Base-by-base conservation (phyloP, 2,797 vertebrate genomes). In the Psittacula echo region DNA sequence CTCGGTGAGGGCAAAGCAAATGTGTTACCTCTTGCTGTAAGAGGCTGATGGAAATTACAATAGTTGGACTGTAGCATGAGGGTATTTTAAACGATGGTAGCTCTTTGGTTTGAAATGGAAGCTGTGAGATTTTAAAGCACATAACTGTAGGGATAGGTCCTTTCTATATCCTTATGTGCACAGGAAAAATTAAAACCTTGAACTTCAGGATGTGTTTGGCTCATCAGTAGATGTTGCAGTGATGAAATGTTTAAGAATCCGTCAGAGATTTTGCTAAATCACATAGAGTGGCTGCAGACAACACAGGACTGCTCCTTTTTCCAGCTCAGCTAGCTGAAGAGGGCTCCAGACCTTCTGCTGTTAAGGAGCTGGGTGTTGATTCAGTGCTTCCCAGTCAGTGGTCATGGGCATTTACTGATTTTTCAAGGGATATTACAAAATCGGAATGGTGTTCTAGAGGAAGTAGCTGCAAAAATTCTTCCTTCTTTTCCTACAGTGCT, bases 391-490 rank as follows among this genome's bases (percentile, higher is more conserved):
- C 51, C 27, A 80, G 67, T 24, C 89, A 50, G 7, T 42, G 54
- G 3, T 17, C 21, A 9, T 34, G 50, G 71, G 13, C 9, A 14
- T 54, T 62, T 67, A 62, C 32, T 87, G 14, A 21, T 74, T 91
- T 58, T 82, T 92, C 77, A 87, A 60, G 64, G 73, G 67, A 51
- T 34, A 37, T 83, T 94, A 60, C 64, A 45, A 83, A 85, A 94
- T 85, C 67, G 44, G 19, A 76, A 13, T 7, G 18, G 23, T 41
- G 0, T 58, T 82, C 84, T 47, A 66, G 87, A 89, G 87, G 89
- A 89, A 96, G 56, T 67, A 77, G 41, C 82, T 87, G 51, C 78
- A 92, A 29, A 80, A 85, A 45, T 60, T 74, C 60, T 89, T 90
- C 68, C 34, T 92, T 14, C 37, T 79, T 80, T 85, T 34, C 78